Conservation (phyloP, 1,140 invertebrate genomes). For the Lethrus apterus region DNA sequence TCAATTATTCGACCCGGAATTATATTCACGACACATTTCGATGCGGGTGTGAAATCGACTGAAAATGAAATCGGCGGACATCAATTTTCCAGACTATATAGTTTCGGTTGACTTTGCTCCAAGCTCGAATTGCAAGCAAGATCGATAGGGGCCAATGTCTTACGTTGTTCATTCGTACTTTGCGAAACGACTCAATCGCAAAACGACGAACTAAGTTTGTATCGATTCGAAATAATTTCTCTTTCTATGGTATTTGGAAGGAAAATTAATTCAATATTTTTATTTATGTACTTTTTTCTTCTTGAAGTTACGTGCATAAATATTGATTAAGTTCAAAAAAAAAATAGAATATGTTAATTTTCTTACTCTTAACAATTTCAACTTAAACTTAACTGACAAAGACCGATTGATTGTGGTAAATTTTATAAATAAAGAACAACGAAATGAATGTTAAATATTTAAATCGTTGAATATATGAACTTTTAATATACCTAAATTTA, state of each 20-base stretch:
- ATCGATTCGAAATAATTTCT: background rate
- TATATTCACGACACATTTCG: conserved; percentile 31
- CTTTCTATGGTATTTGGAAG: background rate
- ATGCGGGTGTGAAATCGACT: conserved; percentile 32
- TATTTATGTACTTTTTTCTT: too few species aligned
- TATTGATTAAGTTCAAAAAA: too few species aligned
- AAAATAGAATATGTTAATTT: too few species aligned
- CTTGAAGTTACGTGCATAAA: too few species aligned
- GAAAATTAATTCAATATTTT: background rate
- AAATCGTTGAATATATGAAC: too few species aligned
- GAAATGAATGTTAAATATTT: too few species aligned
- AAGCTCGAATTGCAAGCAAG: conserved; percentile 14
- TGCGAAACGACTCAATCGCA: background rate
- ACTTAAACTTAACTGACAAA: too few species aligned
- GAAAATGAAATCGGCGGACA: conserved; percentile 36
- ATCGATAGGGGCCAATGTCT: background rate
- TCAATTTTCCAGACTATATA: conserved; percentile 37
- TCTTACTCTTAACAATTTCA: too few species aligned
- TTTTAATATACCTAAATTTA: too few species aligned
- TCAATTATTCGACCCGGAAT: conserved; percentile 32
- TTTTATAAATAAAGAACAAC: too few species aligned
- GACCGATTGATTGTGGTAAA: too few species aligned
- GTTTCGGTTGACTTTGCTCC: conserved; percentile 18
- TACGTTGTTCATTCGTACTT: background rate
- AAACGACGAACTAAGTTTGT: background rate